Percentiles rank a stretch among this genome's conserved stretches.
phyloP scores from a whole-genome alignment of 2,797 vertebrate species.

The Dendrocincla tyrannina region DNA sequence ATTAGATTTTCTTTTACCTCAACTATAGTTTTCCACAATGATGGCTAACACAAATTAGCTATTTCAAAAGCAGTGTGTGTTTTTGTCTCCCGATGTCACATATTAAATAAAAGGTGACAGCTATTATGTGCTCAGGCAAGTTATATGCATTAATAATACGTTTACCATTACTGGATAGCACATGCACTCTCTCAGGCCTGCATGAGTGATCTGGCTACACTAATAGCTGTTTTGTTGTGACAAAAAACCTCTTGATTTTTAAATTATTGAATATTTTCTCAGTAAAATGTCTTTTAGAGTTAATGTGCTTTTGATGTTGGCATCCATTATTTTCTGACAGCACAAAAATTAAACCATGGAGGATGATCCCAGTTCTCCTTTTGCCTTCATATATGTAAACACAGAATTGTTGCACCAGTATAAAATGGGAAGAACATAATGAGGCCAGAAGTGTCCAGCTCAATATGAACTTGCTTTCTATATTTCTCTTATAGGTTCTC shows the following conservation, averaged over 20 bases:
- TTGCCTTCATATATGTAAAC: not conserved
- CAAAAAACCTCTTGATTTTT: not conserved
- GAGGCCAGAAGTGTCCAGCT: not conserved
- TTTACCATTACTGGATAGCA: not conserved
- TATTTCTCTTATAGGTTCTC: not conserved
- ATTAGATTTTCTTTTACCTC: not conserved
- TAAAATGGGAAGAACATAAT: not conserved
- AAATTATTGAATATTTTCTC: slow-evolving; percentile 41
- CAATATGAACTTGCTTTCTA: not conserved
- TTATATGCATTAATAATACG: slow-evolving; percentile 17
- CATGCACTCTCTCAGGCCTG: not conserved
- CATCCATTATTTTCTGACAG: not conserved
- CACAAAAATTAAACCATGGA: not conserved
- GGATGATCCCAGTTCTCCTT: not conserved
- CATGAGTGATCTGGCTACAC: slow-evolving; percentile 7
- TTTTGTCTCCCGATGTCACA: not conserved
- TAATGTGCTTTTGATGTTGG: not conserved
- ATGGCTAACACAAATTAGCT: not conserved
- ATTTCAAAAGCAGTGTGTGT: not conserved
- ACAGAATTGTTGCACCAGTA: not conserved
- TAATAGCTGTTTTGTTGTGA: slow-evolving; percentile 20
- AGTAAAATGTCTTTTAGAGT: not conserved
- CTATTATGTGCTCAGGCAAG: not conserved
- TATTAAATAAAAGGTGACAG: slow-evolving; percentile 11
- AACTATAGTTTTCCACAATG: not conserved